phyloP scores from a whole-genome alignment of 2,113 vertebrate genomes.

The Malurus alboscapulatus region DNA sequence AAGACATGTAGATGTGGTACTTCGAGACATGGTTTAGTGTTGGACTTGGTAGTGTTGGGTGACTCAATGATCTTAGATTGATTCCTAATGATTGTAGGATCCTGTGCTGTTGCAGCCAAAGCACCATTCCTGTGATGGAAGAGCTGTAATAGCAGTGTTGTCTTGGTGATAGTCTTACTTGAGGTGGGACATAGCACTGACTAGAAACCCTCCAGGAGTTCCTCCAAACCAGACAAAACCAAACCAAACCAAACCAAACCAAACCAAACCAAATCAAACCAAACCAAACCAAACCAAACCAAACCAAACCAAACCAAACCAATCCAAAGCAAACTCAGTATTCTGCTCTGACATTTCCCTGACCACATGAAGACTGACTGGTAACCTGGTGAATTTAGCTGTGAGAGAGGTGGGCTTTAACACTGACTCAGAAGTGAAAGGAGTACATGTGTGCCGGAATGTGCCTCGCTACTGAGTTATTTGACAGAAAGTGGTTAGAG shows the following conservation, averaged over 20 bases:
- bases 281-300: not conserved
- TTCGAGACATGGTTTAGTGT: not conserved
- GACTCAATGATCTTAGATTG: not conserved
- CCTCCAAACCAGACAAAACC: not conserved
- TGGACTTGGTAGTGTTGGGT: not conserved
- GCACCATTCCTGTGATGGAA: not conserved
- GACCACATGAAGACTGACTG: not conserved
- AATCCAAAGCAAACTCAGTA: not conserved
- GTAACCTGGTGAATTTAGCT: not conserved
- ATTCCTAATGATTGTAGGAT: not conserved
- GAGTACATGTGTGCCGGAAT: not conserved
- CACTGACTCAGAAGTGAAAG: not conserved
- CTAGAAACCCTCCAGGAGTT: not conserved
- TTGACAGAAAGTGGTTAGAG: not conserved
- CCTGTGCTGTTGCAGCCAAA: not conserved
- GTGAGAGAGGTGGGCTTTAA: not conserved
- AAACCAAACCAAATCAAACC: not conserved
- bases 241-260: not conserved
- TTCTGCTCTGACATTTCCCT: not conserved
- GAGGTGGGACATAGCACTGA: not conserved
- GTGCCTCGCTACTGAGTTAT: not conserved
- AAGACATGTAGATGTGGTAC: not conserved
- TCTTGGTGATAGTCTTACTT: not conserved
- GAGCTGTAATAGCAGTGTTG: not conserved
- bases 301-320: not conserved